phyloP scores from a whole-genome alignment of 1,140 invertebrate species.

The Caerostris darwini region DNA sequence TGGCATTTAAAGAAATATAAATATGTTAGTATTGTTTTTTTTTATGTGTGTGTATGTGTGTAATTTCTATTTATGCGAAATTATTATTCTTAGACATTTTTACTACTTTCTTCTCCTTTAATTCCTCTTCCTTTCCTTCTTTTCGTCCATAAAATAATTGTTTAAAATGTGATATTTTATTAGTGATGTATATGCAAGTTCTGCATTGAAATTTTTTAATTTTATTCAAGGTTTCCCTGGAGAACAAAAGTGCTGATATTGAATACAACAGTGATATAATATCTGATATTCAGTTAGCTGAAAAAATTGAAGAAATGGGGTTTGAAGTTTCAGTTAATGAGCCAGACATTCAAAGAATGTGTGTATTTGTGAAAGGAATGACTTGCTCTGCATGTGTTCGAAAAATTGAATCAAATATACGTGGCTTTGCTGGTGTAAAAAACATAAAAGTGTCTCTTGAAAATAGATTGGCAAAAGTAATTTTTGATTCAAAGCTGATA shows the following conservation, averaged over 20 bases:
- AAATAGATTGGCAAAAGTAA: conserved; percentile 80
- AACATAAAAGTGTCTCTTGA: conserved; percentile 85
- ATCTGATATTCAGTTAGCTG: conserved; percentile 48
- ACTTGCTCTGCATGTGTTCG: conserved; percentile 91
- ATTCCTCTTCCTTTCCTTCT: neutral
- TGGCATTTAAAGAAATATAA: conserved; percentile 47
- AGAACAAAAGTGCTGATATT: conserved; percentile 72
- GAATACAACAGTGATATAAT: conserved; percentile 67
- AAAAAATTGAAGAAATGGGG: conserved; percentile 79
- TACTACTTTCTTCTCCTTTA: neutral
- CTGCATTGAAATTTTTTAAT: neutral
- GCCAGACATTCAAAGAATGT: conserved; percentile 67
- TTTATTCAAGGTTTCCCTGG: conserved; percentile 74
- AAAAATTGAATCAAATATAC: conserved; percentile 87
- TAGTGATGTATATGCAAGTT: no score
- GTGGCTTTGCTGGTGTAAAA: conserved; percentile 85
- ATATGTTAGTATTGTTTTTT: conserved; percentile 40
- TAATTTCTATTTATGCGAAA: neutral
- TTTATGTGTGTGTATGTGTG: no score
- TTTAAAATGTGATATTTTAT: no score
- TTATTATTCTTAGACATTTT: neutral
- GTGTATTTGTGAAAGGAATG: conserved; percentile 88
- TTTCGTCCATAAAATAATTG: no score
- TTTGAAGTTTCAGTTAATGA: conserved; percentile 67
- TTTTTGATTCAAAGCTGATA: conserved; percentile 79